Base-by-base conservation (phyloP, 2,113 vertebrate genomes). In the Phalacrocorax carbo region DNA sequence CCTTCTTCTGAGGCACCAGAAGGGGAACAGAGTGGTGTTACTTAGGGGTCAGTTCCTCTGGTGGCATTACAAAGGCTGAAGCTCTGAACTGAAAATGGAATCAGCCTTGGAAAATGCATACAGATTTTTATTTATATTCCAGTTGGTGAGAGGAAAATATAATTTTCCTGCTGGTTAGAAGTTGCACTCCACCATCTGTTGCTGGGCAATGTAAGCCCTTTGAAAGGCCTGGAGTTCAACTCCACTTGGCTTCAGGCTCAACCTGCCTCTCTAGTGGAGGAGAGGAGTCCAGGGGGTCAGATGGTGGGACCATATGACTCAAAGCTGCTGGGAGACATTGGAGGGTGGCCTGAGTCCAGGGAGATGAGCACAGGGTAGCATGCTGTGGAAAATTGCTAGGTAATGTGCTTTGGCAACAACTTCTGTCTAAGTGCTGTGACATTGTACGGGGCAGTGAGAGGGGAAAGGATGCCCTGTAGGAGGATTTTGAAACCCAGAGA, bases 141-240 rank as follows among this genome's bases (percentile, higher is more conserved):
- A 82, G 70, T 51, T 76, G 76, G 54, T 89, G 75, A 94, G 77
- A 69, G 88, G 72, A 91, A 90, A 96, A 69, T 73, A 94, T 75
- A 1, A 32, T 92, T 96, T 92, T 94, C 65, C 75, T 87, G 83
- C 66, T 85, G 82, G 86, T 94, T 91, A 77, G 61, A 58, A 77
- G 93, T 44, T 89, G 49, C 18, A 36, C 32, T 69, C 42, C 38
- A 23, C 94, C 95, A 89, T 95, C 95, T 95, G 94, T 71, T 84
- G 61, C 77, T 84, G 94, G 72, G 77, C 81, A 54, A 1, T 66
- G 13, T 15, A 51, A 92, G 54, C 66, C 21, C 52, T 94, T 79
- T 65, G 72, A 44, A 89, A 89, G 58, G 44, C 77, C 84, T 91
- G 86, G 57, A 82, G 91, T 85, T 97, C 86, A 90, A 1, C 34